A percentile compares a stretch with the other conserved stretches of the same genome.
phyloP scores from a whole-genome alignment of 2,797 vertebrate genomes.

The Monodelphis domestica region DNA sequence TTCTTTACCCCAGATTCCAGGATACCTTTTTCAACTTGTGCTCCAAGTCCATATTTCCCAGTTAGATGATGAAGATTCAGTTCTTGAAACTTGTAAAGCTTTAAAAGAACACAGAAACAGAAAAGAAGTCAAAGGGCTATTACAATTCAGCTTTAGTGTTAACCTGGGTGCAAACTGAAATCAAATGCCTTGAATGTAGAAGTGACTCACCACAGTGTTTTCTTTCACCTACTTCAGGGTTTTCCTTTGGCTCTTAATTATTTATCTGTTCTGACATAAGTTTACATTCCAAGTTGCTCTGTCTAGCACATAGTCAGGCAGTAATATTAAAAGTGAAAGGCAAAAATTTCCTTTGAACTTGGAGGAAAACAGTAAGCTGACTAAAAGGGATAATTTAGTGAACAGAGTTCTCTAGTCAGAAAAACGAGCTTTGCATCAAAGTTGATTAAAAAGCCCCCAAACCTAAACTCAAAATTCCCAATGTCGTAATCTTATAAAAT shows the following conservation, averaged over 20 bases:
- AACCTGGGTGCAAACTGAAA: background rate
- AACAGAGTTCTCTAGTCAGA: conserved; percentile 21
- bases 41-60: background rate
- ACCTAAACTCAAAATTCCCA: background rate
- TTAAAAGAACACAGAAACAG: conserved; percentile 19
- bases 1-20: background rate
- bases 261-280: conserved; percentile 26
- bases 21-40: conserved; percentile 9
- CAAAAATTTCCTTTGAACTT: conserved; percentile 17
- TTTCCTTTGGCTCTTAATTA: conserved; percentile 28
- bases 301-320: background rate
- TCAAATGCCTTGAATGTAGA: background rate
- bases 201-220: conserved; percentile 17
- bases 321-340: background rate
- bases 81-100: background rate
- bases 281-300: conserved; percentile 17
- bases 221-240: conserved; percentile 28
- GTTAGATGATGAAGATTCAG: background rate
- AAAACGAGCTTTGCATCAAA: background rate
- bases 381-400: background rate
- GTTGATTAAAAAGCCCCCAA: background rate
- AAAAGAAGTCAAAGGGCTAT: no score
- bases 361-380: background rate
- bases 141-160: background rate
- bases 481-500: background rate